These are phyloP conservation scores for Coenonympha glycerion DNA, from an alignment of 2,888 invertebrate genomes.

Conservation along the genomic window DNA sequence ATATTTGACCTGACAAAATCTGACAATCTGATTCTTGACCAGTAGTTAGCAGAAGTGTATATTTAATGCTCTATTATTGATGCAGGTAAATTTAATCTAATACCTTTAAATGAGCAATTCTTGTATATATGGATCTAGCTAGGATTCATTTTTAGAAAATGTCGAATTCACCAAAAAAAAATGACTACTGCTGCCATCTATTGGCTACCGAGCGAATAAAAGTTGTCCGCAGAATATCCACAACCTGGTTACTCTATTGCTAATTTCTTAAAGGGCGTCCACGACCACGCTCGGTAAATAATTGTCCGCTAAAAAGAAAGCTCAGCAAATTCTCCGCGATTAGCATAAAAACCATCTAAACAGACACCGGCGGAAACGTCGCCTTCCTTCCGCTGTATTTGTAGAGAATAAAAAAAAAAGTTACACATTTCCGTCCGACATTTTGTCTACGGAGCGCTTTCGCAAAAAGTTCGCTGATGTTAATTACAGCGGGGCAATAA, in stretches of 20 bases:
- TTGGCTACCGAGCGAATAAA: too few species aligned
- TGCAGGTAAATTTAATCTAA: too few species aligned
- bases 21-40: too few species aligned
- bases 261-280: conserved; percentile 58
- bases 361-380: conserved; percentile 64
- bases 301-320: conserved; percentile 66
- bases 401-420: conserved; percentile 59
- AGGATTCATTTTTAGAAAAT: too few species aligned
- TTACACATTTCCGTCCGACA: conserved; percentile 68
- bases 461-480: conserved; percentile 57
- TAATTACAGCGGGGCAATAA: conserved; percentile 61
- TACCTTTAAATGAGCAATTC: too few species aligned
- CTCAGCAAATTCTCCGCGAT: conserved; percentile 68
- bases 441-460: conserved; percentile 53
- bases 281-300: conserved; percentile 53
- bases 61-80: too few species aligned
- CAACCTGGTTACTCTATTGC: conserved; percentile 35
- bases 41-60: too few species aligned
- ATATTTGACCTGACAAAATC: too few species aligned
- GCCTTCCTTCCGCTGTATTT: conserved; percentile 74
- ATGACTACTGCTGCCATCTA: too few species aligned
- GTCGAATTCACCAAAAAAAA: too few species aligned
- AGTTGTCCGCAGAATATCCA: background rate
- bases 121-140: too few species aligned
- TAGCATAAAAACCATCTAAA: conserved; percentile 75